Evolutionary conservation across 2,113 vertebrate species (phyloP).

Genomic region (Seriola aureovittata): DNA sequence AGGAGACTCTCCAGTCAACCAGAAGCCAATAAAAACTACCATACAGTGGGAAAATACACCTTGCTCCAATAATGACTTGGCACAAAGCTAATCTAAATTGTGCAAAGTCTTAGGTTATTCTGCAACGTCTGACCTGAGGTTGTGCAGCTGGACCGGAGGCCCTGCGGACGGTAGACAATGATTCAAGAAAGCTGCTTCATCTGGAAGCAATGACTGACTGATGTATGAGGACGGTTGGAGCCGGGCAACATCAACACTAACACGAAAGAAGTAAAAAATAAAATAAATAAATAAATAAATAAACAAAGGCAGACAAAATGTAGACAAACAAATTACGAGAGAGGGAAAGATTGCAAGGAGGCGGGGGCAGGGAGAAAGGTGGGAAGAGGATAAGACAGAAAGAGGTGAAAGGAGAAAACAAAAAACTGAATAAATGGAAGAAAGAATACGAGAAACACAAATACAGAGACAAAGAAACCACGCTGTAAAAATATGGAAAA

Average conservation of each 20-base stretch:
- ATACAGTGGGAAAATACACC: constrained; percentile 51
- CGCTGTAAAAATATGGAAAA: constrained; percentile 28
- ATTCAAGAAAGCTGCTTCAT: constrained; percentile 47
- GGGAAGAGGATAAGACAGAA: constrained; percentile 13
- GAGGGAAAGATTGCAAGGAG: constrained; percentile 21
- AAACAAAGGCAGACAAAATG: constrained; percentile 9
- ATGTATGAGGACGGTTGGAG: constrained; percentile 19
- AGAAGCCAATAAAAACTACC: constrained; percentile 27
- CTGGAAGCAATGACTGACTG: constrained; percentile 50
- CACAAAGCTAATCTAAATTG: constrained; percentile 31
- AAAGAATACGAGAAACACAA: constrained; percentile 4
- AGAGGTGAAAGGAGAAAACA: background rate
- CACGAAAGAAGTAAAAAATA: background rate
- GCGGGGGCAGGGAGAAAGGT: constrained; percentile 11
- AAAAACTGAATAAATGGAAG: constrained; percentile 22
- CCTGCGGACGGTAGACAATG: constrained; percentile 18
- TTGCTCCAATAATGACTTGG: constrained; percentile 59
- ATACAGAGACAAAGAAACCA: background rate
- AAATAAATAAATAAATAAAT: background rate
- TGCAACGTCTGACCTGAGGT: constrained; percentile 42
- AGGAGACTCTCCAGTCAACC: constrained; percentile 40
- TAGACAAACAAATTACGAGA: constrained; percentile 14
- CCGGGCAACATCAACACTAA: background rate
- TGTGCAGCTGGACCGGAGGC: constrained; percentile 57
- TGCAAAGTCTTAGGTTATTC: constrained; percentile 16